A percentile compares a stretch with the other conserved stretches of the same genome.
Conservation (phyloP, 2,797 vertebrate genomes). For the Sarcophilus harrisii region DNA sequence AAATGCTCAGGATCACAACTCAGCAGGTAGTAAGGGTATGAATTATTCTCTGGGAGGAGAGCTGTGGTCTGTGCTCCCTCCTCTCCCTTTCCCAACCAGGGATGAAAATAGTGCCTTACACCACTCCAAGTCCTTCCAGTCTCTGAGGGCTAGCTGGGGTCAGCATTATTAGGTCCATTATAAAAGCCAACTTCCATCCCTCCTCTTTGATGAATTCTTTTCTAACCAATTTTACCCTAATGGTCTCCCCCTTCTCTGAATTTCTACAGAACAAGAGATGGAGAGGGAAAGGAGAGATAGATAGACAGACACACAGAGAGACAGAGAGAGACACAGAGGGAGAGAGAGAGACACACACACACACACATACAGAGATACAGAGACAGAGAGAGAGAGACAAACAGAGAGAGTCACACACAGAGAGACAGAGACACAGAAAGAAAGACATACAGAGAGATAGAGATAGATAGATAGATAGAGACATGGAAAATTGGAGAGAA, state of each 20-base stretch:
- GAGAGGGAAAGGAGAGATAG: neutral
- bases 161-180: neutral
- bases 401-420: no score
- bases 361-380: no score
- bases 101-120: neutral
- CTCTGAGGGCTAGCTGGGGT: neutral
- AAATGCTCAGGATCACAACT: neutral
- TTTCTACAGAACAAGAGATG: neutral
- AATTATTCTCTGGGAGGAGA: neutral
- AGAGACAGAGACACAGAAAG: no score
- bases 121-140: neutral
- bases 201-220: neutral
- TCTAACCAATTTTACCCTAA: neutral
- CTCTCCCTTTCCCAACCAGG: neutral
- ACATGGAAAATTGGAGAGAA: no score
- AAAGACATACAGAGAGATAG: neutral
- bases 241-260: neutral
- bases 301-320: fast-evolving
- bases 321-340: no score
- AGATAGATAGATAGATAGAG: fast-evolving
- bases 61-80: neutral
- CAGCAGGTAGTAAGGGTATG: neutral
- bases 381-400: no score
- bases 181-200: neutral
- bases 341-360: no score